Conservation (phyloP, 2,113 vertebrate genomes). For the Bubo scandiacus region DNA sequence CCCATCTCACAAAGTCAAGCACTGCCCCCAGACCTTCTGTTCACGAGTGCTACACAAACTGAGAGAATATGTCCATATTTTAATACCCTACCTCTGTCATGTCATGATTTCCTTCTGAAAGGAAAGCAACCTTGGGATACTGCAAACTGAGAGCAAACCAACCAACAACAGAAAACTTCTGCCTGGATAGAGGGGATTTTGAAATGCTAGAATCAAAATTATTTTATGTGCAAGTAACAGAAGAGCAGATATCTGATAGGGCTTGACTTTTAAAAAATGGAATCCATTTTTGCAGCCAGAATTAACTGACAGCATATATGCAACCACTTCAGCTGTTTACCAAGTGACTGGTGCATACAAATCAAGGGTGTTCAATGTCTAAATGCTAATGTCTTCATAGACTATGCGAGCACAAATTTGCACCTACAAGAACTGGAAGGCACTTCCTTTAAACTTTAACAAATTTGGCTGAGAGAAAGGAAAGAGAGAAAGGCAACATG, state of each 20-base stretch:
- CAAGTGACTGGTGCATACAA: conserved; percentile 33
- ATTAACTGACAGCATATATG: conserved; percentile 32
- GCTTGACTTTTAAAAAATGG: not conserved
- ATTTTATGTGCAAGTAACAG: not conserved
- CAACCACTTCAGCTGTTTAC: conserved; percentile 19
- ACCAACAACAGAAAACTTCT: not conserved
- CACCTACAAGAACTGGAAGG: conserved; percentile 22
- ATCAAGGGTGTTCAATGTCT: conserved; percentile 19
- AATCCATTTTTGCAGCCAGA: conserved; percentile 12
- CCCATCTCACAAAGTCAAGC: not conserved
- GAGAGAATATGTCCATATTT: not conserved
- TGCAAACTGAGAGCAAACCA: not conserved
- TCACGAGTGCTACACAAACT: not conserved
- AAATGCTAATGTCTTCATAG: conserved; percentile 49
- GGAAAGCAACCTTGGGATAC: not conserved
- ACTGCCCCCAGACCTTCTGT: not conserved
- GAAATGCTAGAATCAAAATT: not conserved
- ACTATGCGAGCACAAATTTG: conserved; percentile 25
- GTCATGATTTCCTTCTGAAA: not conserved
- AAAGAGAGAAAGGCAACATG: not conserved
- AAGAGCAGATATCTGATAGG: not conserved
- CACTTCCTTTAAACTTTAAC: conserved; percentile 32
- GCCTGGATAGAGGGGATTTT: not conserved
- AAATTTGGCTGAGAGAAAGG: not conserved
- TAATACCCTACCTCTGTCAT: not conserved